Percentiles rank a stretch among this genome's conserved stretches.
Evolutionary conservation across 2,113 vertebrate genomes (phyloP).

Genomic region (Clarias gariepinus): DNA sequence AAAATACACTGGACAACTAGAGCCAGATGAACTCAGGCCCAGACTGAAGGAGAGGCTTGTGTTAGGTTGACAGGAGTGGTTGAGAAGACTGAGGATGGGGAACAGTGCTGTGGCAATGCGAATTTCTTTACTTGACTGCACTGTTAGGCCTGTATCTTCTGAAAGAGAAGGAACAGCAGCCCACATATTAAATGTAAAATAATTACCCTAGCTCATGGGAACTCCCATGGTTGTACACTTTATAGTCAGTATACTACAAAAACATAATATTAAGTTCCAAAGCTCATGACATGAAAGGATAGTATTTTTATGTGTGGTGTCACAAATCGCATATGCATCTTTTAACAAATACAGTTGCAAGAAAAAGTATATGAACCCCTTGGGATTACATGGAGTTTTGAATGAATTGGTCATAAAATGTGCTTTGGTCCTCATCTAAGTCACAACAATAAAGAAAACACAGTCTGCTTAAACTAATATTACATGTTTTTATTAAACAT

Average conservation of each 20-base stretch:
- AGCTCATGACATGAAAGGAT: neutral
- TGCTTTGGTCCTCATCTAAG: no score
- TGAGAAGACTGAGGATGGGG: constrained; percentile 87
- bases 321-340: no score
- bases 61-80: constrained; percentile 93
- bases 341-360: no score
- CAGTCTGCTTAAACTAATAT: no score
- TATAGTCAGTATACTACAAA: neutral
- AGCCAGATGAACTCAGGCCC: constrained; percentile 52
- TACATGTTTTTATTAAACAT: no score
- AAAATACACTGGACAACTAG: neutral
- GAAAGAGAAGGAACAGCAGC: constrained; percentile 11
- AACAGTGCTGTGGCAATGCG: constrained; percentile 89
- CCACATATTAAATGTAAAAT: neutral
- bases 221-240: neutral
- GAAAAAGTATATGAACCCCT: no score
- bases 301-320: no score
- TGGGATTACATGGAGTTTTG: no score
- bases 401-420: no score
- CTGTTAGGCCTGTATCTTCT: constrained; percentile 62
- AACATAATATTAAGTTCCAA: neutral
- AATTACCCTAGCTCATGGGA: neutral
- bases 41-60: constrained; percentile 80
- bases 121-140: constrained; percentile 75
- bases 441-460: no score